Conservation (phyloP, 2,888 invertebrate genomes). For the Acanthosepion lycidas region DNA sequence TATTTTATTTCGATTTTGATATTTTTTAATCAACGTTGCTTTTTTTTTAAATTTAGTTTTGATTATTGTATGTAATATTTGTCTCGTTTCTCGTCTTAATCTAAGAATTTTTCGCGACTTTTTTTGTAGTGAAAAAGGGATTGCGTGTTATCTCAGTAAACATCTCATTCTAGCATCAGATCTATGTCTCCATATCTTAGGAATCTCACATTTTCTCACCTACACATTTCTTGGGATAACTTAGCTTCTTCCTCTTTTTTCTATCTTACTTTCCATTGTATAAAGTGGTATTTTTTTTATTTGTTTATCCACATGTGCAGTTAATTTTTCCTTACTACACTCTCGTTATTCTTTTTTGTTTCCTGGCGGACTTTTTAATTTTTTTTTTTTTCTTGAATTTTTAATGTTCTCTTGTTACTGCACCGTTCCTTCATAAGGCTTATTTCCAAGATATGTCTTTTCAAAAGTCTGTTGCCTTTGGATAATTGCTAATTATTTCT, state of each 20-base stretch:
- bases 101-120: neutral
- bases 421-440: too few relatives aligned
- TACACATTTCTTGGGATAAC: neutral
- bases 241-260: neutral
- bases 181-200: neutral
- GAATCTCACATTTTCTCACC: slow-evolving; percentile 33
- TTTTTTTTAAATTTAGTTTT: neutral
- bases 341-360: neutral
- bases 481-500: too few relatives aligned
- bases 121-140: neutral
- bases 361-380: neutral
- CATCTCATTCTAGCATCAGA: neutral
- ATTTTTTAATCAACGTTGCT: neutral
- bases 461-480: too few relatives aligned
- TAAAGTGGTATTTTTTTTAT: neutral
- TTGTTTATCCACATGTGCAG: neutral
- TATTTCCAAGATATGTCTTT: too few relatives aligned
- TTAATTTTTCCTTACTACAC: neutral
- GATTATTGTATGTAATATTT: neutral
- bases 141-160: slow-evolving; percentile 10
- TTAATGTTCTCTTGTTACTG: too few relatives aligned
- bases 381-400: too few relatives aligned
- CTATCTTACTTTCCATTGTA: neutral
- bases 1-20: neutral
- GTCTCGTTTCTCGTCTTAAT: neutral